phyloP scores from a whole-genome alignment of 2,888 invertebrate species.

The Hetaerina titia region DNA sequence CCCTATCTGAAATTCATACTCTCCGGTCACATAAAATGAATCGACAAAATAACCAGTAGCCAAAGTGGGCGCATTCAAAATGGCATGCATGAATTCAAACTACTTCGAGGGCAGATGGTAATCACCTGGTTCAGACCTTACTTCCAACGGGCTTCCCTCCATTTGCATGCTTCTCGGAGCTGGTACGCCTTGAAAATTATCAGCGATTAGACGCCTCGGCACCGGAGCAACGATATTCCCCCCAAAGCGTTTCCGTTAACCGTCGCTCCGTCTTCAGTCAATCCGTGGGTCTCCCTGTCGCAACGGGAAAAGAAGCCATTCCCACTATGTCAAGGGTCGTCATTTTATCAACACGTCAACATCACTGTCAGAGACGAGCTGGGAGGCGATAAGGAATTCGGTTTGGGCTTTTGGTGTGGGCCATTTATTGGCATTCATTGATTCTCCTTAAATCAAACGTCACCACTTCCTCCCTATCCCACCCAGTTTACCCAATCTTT shows the following conservation, averaged over 20 bases:
- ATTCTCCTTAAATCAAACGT: too few species aligned
- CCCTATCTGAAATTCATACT: too few species aligned
- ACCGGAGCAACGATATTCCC: background rate
- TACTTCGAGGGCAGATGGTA: background rate
- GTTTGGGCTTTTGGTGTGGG: too few species aligned
- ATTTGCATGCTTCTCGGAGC: background rate
- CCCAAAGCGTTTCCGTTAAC: background rate
- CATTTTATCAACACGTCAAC: too few species aligned
- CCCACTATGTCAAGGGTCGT: too few species aligned
- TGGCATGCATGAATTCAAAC: background rate
- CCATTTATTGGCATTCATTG: too few species aligned
- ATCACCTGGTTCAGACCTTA: background rate
- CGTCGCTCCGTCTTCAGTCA: background rate
- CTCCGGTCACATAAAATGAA: too few species aligned
- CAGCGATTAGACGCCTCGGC: background rate
- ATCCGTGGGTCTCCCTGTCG: background rate
- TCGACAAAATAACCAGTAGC: too few species aligned
- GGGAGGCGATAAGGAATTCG: too few species aligned
- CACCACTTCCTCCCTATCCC: too few species aligned
- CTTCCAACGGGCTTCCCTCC: background rate
- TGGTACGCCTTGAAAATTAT: background rate
- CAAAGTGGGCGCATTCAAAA: background rate
- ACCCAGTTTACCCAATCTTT: background rate
- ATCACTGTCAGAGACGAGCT: too few species aligned
- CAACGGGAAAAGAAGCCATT: too few species aligned